Base-by-base conservation (phyloP, 2,113 vertebrate genomes). In the Pangasianodon hypophthalmus region DNA sequence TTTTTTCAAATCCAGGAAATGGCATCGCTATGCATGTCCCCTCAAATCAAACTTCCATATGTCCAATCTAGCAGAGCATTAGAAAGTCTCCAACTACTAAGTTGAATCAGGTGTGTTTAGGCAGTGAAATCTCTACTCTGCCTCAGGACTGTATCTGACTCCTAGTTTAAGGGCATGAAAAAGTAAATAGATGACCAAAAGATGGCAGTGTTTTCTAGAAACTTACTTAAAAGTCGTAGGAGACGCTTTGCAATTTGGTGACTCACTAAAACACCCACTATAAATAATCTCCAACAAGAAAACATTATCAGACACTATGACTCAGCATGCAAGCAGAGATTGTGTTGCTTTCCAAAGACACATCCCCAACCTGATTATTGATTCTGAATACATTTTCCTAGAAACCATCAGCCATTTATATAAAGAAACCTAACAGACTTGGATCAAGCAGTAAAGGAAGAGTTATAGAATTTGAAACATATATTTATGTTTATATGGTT, bases 201-300 rank as follows among this genome's bases (percentile, higher is more conserved):
- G 91, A 69, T 91, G 91, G 91, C 91, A 89, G 88, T 80, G 86
- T 92, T 90, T 58, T 88, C 84, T n/a, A 9, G 21, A 87, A 84
- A 81, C 44, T 26, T 75, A 21, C 58, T 82, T 52, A 64, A 79
- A 71, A 32, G 48, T 54, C 58, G 37, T 86, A 90, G 81, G 62
- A 87, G 81, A 85, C 29, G 52, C 60, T 32, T 75, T 82, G 86
- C n/a, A 87, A 54, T 82, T 88, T 77, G 83, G 77, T 92, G 91
- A 92, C 80, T 90, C 87, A 87, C 73, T 37, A 58, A 71, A 87
- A 54, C 48, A 21, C 79, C 81, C 60, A 84, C 91, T 69, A 87
- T 85, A 89, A 90, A 81, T 79, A 62, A 92, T 84, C 84, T 83
- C 60, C 84, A 86, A 90, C 56, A 67, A 85, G 84, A 90, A 87